phyloP scores from a whole-genome alignment of 2,797 vertebrate genomes.

The Euphonia xanthogaster region DNA sequence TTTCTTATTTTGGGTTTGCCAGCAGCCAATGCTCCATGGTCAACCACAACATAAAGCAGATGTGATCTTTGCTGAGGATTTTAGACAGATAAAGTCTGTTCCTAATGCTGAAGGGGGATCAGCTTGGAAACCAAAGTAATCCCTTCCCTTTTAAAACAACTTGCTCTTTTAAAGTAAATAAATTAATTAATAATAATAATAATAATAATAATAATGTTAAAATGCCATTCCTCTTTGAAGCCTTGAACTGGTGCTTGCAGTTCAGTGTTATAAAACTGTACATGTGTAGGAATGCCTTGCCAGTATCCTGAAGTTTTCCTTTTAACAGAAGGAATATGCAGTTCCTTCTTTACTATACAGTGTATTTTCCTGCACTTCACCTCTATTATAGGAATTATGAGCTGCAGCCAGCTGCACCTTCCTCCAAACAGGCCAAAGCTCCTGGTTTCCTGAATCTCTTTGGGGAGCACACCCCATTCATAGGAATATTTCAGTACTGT shows the following conservation, averaged over 20 bases:
- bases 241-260: background rate
- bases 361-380: background rate
- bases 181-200: background rate
- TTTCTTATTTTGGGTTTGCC: background rate
- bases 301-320: background rate
- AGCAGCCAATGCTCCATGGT: background rate
- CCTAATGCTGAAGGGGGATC: background rate
- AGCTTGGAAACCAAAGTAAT: background rate
- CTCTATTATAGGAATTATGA: background rate
- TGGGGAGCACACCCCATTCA: background rate
- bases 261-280: background rate
- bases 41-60: background rate
- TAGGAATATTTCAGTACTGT: background rate
- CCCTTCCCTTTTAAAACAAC: background rate
- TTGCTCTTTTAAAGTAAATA: background rate
- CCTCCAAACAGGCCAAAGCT: background rate
- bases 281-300: accelerated
- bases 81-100: background rate
- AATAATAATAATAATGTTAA: background rate
- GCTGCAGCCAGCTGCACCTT: background rate
- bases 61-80: background rate
- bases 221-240: background rate
- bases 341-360: background rate
- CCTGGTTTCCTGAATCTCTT: background rate
- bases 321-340: background rate